phyloP scores from a whole-genome alignment of 2,797 vertebrate genomes.

The Phyllotis vaccarum region DNA sequence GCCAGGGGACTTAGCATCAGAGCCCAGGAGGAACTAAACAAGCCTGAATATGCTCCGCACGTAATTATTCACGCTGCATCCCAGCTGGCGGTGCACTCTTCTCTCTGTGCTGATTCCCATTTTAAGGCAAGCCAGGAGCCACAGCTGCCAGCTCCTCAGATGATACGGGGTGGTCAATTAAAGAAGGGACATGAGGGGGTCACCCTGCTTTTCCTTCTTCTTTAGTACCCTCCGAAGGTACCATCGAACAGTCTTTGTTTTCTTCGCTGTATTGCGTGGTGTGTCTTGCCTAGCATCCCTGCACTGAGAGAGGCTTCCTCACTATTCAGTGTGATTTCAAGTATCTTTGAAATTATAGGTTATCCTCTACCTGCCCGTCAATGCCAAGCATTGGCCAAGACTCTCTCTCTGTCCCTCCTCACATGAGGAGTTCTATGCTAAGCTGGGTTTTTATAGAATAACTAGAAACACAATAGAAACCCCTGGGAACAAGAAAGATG shows the following conservation, averaged over 20 bases:
- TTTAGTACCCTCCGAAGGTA: not conserved
- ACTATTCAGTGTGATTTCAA: not conserved
- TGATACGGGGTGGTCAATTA: not conserved
- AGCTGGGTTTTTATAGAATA: not conserved
- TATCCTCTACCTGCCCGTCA: not conserved
- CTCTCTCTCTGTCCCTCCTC: not conserved
- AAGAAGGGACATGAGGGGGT: not conserved
- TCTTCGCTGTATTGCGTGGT: not conserved
- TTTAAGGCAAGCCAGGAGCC: not conserved
- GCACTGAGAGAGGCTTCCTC: not conserved
- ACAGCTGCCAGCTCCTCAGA: not conserved
- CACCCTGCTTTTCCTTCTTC: not conserved
- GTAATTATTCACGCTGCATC: slow-evolving; percentile 26
- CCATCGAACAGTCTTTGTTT: rapidly evolving
- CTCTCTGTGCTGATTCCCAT: not conserved
- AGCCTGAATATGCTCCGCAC: slow-evolving; percentile 65
- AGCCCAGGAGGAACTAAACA: slow-evolving; percentile 75
- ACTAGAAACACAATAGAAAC: not conserved
- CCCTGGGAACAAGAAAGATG: not conserved
- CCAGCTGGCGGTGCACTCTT: not conserved
- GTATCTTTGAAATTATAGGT: not conserved
- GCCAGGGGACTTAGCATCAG: slow-evolving; percentile 75
- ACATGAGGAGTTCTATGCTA: not conserved
- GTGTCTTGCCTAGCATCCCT: not conserved
- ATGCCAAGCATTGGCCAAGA: not conserved